Percentiles rank a stretch among this genome's conserved stretches.
These are phyloP conservation scores for Passer domesticus DNA, from an alignment of 2,113 vertebrate species.

Conservation along the genomic window DNA sequence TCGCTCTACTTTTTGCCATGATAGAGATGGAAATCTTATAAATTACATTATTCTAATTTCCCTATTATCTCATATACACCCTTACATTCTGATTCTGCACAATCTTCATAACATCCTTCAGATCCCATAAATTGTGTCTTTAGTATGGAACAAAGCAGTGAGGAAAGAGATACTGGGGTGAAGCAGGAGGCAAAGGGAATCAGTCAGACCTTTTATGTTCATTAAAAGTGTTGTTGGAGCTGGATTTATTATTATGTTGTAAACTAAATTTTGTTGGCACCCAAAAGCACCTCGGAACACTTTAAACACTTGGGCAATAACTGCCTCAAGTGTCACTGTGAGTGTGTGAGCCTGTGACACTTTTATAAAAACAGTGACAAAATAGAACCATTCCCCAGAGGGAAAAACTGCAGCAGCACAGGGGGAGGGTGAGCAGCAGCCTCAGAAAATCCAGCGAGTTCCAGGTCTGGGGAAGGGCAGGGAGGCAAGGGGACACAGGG, in stretches of 20 bases:
- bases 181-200: background rate
- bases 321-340: background rate
- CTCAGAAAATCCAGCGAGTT: background rate
- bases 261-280: background rate
- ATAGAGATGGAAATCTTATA: background rate
- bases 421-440: background rate
- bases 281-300: background rate
- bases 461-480: background rate
- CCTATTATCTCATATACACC: background rate
- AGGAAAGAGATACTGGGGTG: background rate
- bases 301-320: background rate
- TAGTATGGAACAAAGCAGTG: background rate
- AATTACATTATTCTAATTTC: background rate
- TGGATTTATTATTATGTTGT: constrained; percentile 9
- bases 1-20: background rate
- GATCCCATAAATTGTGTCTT: background rate
- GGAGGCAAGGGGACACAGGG: background rate
- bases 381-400: background rate
- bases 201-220: background rate
- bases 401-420: background rate
- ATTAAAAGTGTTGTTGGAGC: background rate
- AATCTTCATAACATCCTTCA: background rate
- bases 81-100: background rate
- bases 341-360: background rate
- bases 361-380: background rate